phyloP scores from a whole-genome alignment of 2,113 vertebrate genomes.

The Clarias gariepinus region DNA sequence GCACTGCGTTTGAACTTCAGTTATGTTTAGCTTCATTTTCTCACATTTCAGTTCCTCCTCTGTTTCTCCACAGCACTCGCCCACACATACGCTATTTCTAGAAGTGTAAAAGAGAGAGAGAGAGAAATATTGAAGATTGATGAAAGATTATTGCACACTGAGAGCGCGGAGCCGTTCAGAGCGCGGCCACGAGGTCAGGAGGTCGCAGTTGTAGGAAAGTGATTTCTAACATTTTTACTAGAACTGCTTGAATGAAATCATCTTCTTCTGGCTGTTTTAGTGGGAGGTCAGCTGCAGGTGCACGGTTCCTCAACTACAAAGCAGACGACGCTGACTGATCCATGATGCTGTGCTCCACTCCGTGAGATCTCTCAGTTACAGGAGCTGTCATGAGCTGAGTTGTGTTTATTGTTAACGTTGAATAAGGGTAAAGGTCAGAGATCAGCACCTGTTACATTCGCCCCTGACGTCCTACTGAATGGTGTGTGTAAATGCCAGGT shows the following conservation, averaged over 20 bases:
- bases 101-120: slow-evolving; percentile 54
- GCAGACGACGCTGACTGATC: not conserved
- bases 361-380: too few species aligned
- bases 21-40: slow-evolving; percentile 65
- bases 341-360: not conserved
- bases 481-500: not conserved
- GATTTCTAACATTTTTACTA: not conserved
- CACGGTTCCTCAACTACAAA: not conserved
- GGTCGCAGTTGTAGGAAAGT: not conserved
- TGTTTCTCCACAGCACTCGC: slow-evolving; percentile 53
- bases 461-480: not conserved
- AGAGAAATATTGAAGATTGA: slow-evolving; percentile 11
- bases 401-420: not conserved
- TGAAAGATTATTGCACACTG: slow-evolving; percentile 9
- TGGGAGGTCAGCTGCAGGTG: not conserved
- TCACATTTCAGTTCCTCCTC: slow-evolving; percentile 58
- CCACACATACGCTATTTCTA: slow-evolving; percentile 61
- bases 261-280: not conserved
- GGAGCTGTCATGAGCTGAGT: not conserved
- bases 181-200: not conserved
- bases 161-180: not conserved
- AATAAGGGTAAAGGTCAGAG: not conserved
- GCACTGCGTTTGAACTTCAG: slow-evolving; percentile 24
- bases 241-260: slow-evolving; percentile 17
- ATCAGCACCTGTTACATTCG: not conserved